Evolutionary conservation across 2,888 invertebrate genomes (phyloP).

Genomic region (Tuta absoluta): DNA sequence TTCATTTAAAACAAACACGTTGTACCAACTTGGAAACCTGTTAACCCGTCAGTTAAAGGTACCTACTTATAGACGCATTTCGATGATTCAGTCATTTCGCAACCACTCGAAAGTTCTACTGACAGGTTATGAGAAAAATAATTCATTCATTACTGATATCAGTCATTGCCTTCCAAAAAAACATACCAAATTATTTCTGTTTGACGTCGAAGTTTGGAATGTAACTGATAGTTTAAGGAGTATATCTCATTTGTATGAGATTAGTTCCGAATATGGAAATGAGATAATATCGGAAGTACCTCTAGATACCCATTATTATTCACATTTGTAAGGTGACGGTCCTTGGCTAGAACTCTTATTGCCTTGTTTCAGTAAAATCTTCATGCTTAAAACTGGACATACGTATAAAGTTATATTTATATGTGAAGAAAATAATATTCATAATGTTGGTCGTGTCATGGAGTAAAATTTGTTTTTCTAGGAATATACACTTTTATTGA

Average conservation of each 20-base stretch:
- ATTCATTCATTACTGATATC: neutral
- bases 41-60: conserved; percentile 6
- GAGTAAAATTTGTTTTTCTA: too few species aligned
- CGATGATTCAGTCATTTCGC: conserved; percentile 40
- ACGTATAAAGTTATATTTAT: too few species aligned
- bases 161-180: neutral
- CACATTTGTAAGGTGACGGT: neutral
- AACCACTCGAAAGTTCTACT: conserved; percentile 28
- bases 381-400: neutral
- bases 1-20: neutral
- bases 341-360: neutral
- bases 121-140: neutral
- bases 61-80: conserved; percentile 12
- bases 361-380: neutral
- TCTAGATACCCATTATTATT: neutral
- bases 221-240: neutral
- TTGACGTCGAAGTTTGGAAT: neutral
- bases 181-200: neutral
- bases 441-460: too few species aligned
- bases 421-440: too few species aligned
- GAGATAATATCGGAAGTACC: neutral
- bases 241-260: neutral
- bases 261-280: conserved; percentile 2
- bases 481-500: too few species aligned
- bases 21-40: conserved; percentile 18